Conservation (phyloP, 2,888 invertebrate species). For the Branchellion lobata region DNA sequence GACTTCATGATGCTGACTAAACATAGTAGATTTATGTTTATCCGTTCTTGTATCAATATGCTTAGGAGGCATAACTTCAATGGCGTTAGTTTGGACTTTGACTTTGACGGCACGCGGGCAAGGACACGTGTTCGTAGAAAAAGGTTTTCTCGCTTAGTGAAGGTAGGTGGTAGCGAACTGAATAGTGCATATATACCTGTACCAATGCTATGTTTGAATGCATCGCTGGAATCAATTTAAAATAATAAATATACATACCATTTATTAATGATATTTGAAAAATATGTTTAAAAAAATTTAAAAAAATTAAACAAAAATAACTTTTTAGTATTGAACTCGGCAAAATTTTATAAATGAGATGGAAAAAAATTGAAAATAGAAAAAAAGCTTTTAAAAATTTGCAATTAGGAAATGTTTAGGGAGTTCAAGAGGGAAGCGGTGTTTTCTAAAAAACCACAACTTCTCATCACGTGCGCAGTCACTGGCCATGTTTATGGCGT, state of each 20-base stretch:
- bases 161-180: no score
- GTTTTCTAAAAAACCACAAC: no score
- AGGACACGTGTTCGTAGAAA: slow-evolving; percentile 56
- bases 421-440: not conserved
- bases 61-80: slow-evolving; percentile 69
- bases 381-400: no score
- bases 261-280: no score
- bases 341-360: no score
- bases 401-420: not conserved
- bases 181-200: no score
- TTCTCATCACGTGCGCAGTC: not conserved
- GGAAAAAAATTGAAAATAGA: no score
- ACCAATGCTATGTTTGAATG: not conserved
- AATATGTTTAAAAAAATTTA: no score
- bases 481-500: not conserved
- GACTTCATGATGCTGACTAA: slow-evolving; percentile 52
- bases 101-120: slow-evolving; percentile 71
- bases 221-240: not conserved
- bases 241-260: no score
- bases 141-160: not conserved
- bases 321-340: no score
- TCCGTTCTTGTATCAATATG: slow-evolving; percentile 53
- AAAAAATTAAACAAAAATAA: no score
- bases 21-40: slow-evolving; percentile 53
- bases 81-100: slow-evolving; percentile 89